phyloP scores from a whole-genome alignment of 2,113 vertebrate genomes.

The Lagopus muta region DNA sequence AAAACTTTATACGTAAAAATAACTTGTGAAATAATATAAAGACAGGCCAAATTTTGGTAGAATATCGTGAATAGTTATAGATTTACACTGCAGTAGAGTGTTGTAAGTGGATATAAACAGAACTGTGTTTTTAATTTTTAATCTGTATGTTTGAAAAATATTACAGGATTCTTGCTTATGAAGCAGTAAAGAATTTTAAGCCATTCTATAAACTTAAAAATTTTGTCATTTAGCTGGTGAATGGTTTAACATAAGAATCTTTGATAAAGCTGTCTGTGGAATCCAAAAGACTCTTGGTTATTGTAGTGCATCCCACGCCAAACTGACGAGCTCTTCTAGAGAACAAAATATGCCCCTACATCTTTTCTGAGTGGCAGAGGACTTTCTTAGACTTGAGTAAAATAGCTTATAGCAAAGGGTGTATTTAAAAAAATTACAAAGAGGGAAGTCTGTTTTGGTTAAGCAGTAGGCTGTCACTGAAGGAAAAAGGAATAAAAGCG shows the following conservation, averaged over 20 bases:
- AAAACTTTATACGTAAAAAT: background rate
- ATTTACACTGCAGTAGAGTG: background rate
- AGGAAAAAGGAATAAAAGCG: conserved; percentile 33
- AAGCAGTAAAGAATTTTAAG: background rate
- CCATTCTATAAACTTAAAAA: background rate
- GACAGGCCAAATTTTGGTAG: background rate
- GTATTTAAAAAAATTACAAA: background rate
- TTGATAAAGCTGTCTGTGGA: background rate
- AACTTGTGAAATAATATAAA: background rate
- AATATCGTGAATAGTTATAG: background rate
- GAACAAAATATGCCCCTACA: background rate
- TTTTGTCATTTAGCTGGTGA: background rate
- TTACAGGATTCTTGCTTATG: background rate
- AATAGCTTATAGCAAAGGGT: background rate
- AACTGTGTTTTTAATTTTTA: background rate
- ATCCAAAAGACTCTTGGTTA: background rate
- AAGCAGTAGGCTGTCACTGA: background rate
- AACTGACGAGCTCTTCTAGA: background rate
- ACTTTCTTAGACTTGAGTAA: background rate
- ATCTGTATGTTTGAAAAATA: background rate
- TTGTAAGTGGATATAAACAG: background rate
- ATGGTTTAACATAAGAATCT: background rate
- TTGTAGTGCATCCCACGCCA: background rate
- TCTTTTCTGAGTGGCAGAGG: background rate
- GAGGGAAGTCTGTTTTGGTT: background rate